phyloP scores from a whole-genome alignment of 2,888 invertebrate species.

The Drosophila neotestacea region DNA sequence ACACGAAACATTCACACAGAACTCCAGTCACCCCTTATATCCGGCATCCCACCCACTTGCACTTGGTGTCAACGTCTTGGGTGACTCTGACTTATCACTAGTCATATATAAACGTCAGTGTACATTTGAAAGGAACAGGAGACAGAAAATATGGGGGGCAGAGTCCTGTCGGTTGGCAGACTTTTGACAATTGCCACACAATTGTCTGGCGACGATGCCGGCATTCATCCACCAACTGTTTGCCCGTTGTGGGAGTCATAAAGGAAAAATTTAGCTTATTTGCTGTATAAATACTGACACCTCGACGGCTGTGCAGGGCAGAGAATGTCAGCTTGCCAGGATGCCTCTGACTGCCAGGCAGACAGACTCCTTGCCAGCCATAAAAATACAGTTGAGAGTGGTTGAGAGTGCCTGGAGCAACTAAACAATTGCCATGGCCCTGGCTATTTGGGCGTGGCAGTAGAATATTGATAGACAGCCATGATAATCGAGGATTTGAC shows the following conservation, averaged over 20 bases:
- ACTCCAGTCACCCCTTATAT: neutral
- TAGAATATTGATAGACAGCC: constrained; percentile 33
- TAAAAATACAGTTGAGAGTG: constrained; percentile 53
- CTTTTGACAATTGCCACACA: constrained; percentile 83
- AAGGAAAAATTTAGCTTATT: constrained; percentile 75
- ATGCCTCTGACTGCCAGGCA: constrained; percentile 31
- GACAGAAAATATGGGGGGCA: neutral
- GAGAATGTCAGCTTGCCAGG: constrained; percentile 31
- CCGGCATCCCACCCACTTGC: constrained; percentile 42
- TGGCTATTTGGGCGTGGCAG: constrained; percentile 10
- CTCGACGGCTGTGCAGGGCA: constrained; percentile 47
- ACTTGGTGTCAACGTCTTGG: constrained; percentile 61
- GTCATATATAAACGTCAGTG: constrained; percentile 77
- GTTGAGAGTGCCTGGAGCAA: constrained; percentile 42
- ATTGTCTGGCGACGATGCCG: constrained; percentile 70
- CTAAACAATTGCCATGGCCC: constrained; percentile 28
- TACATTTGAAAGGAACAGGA: constrained; percentile 1
- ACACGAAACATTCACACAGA: constrained; percentile 30
- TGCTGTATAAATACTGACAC: constrained; percentile 77
- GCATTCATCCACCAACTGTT: constrained; percentile 50
- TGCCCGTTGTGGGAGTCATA: constrained; percentile 67
- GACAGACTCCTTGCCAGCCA: constrained; percentile 45
- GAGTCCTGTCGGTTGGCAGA: constrained; percentile 49
- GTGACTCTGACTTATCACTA: constrained; percentile 76
- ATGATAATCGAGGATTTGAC: constrained; percentile 5